Conservation (phyloP, 2,888 invertebrate genomes). For the Chironomus tentans region DNA sequence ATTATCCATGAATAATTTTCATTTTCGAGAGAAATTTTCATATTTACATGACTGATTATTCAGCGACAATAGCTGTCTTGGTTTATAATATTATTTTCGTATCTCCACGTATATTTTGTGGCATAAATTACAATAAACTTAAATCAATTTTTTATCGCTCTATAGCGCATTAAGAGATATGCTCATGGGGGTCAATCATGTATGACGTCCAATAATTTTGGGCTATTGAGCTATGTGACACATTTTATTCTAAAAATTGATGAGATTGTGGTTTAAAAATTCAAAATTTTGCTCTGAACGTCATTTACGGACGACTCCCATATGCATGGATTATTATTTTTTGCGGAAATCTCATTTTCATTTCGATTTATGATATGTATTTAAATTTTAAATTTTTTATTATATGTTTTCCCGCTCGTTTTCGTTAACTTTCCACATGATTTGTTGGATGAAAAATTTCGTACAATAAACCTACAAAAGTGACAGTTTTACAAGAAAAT, state of each 20-base stretch:
- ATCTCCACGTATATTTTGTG: neutral
- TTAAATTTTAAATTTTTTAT: neutral
- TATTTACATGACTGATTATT: constrained; percentile 11
- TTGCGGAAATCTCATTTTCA: neutral
- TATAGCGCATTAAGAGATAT: neutral
- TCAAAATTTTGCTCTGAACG: too few species aligned
- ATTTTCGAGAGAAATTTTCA: neutral
- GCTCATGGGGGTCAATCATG: too few species aligned
- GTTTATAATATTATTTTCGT: neutral
- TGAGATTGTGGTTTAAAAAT: too few species aligned
- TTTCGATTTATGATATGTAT: neutral
- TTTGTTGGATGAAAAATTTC: neutral
- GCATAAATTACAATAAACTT: neutral
- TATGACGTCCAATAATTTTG: too few species aligned
- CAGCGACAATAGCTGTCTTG: neutral
- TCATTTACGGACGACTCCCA: too few species aligned
- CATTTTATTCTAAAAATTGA: too few species aligned
- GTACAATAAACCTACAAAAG: neutral
- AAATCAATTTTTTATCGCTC: neutral
- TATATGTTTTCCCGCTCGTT: too few species aligned
- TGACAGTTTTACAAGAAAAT: neutral
- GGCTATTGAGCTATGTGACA: too few species aligned
- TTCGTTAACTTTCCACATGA: neutral
- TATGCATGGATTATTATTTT: neutral
- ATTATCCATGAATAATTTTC: constrained; percentile 17